Conservation (phyloP, 30 jellyfish, hydroid and myxozoan genomes). For the Pelagia noctiluca region DNA sequence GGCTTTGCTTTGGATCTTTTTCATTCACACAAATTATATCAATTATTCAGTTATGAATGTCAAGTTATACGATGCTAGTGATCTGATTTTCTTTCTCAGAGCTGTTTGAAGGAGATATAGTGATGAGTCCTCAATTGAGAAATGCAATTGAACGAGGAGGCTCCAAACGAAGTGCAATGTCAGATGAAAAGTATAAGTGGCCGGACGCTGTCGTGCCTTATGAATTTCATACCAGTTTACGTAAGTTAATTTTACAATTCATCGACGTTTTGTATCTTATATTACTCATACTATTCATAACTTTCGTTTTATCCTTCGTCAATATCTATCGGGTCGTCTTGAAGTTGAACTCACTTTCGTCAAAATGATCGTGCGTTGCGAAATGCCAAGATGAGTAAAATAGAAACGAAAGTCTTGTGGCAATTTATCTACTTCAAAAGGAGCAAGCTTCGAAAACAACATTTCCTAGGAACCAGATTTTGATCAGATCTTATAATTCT, state of each 20-base stretch:
- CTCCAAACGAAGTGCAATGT: slow-evolving; percentile 87
- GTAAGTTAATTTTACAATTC: slow-evolving; percentile 37
- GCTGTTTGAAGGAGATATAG: slow-evolving; percentile 97
- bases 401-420: too few relatives aligned
- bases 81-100: slow-evolving; percentile 39
- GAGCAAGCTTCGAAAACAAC: too few relatives aligned
- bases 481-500: too few relatives aligned
- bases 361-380: too few relatives aligned
- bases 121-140: slow-evolving; percentile 80
- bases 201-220: slow-evolving; percentile 81
- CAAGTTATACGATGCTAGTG: neutral
- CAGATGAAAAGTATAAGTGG: slow-evolving; percentile 79
- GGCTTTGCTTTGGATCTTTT: too few relatives aligned
- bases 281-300: too few relatives aligned
- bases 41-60: neutral
- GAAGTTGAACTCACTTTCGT: too few relatives aligned
- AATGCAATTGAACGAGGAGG: slow-evolving; percentile 64
- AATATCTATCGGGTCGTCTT: too few relatives aligned
- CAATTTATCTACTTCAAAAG: too few relatives aligned
- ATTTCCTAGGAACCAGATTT: too few relatives aligned
- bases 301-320: too few relatives aligned
- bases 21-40: neutral
- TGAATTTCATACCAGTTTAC: slow-evolving; percentile 50
- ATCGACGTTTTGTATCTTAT: neutral
- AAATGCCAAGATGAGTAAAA: too few relatives aligned